Evolutionary conservation across 2,113 vertebrate species (phyloP).

Genomic region (Propithecus coquereli): DNA sequence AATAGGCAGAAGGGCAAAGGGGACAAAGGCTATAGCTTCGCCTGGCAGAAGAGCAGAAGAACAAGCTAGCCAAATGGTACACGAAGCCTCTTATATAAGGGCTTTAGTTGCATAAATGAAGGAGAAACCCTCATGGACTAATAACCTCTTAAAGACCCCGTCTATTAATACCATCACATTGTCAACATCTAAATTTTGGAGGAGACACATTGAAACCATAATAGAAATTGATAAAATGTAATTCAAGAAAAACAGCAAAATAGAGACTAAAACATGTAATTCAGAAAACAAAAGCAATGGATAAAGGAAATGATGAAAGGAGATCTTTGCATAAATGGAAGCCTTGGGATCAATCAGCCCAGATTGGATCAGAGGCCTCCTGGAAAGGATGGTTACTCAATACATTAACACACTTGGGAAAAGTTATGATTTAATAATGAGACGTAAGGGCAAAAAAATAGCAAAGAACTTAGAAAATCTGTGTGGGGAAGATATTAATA

Average conservation of each 20-base stretch:
- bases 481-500: background rate
- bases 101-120: background rate
- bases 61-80: background rate
- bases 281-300: background rate
- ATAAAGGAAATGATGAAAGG: background rate
- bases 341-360: background rate
- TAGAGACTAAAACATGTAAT: background rate
- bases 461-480: background rate
- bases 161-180: background rate
- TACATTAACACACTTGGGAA: background rate
- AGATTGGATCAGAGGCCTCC: background rate
- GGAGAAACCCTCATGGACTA: background rate
- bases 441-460: background rate
- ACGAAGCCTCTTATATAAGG: background rate
- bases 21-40: background rate
- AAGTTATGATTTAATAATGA: background rate
- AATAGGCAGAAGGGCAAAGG: background rate
- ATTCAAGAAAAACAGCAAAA: background rate
- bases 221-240: background rate
- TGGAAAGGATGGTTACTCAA: background rate
- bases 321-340: background rate
- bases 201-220: background rate
- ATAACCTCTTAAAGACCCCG: background rate
- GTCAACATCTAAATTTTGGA: background rate
- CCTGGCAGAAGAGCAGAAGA: background rate